phyloP scores from a whole-genome alignment of 2,888 invertebrate species.

The Metacarcinus magister region DNA sequence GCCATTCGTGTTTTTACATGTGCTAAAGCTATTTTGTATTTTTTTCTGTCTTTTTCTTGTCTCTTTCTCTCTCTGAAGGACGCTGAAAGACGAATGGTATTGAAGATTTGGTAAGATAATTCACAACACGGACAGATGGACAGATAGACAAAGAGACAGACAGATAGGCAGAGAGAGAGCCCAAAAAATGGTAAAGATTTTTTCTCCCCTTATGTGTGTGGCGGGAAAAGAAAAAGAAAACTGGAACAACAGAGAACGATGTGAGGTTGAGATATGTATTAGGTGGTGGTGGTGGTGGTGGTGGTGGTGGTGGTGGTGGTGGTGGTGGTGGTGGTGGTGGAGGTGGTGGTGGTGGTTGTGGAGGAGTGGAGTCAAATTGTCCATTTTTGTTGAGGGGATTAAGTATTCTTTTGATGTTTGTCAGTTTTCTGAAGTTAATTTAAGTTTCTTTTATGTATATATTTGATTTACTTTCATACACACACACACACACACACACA shows the following conservation, averaged over 20 bases:
- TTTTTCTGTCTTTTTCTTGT: too few relatives aligned
- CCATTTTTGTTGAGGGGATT: neutral
- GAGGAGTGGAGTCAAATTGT: neutral
- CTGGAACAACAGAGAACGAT: neutral
- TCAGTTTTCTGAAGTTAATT: neutral
- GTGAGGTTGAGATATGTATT: neutral
- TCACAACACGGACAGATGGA: neutral
- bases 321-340: neutral
- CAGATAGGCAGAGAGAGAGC: neutral
- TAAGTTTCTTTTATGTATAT: neutral
- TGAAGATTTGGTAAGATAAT: neutral
- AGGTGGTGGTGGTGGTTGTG: neutral
- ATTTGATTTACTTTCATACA: neutral
- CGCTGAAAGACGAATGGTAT: neutral
- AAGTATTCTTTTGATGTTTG: neutral
- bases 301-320: neutral
- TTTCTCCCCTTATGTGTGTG: neutral
- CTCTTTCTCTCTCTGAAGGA: neutral
- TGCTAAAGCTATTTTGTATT: too few relatives aligned
- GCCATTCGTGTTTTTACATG: too few relatives aligned
- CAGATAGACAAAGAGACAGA: neutral
- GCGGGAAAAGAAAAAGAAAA: neutral
- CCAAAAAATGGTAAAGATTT: neutral
- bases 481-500: conserved; percentile 39
- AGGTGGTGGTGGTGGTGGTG: neutral